These are phyloP conservation scores for Nerophis lumbriciformis DNA, from an alignment of 2,113 vertebrate species.

Conservation along the genomic window DNA sequence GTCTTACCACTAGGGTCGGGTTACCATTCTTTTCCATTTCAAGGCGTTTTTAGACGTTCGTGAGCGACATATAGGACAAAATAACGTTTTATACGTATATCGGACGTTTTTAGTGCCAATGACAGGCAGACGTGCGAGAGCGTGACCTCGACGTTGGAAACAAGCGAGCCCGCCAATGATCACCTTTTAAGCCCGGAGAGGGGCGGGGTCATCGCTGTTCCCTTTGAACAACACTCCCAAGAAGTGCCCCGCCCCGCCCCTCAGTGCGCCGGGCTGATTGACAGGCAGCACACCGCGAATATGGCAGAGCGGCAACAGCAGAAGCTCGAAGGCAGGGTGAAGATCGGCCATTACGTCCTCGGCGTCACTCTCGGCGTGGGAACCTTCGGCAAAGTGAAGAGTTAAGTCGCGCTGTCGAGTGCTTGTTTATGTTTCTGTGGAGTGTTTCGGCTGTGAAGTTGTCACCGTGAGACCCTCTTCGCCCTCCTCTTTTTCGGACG, in stretches of 20 bases:
- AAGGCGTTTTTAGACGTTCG: no score
- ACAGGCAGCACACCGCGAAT: slow-evolving; percentile 65
- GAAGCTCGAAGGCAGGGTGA: slow-evolving; percentile 93
- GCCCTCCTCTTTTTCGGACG: background rate
- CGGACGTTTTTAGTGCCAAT: no score
- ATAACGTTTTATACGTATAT: no score
- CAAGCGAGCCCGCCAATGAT: background rate
- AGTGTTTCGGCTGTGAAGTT: slow-evolving; percentile 17
- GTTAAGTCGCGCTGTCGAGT: slow-evolving; percentile 77
- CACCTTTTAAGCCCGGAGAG: slow-evolving; percentile 3
- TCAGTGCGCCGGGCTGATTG: slow-evolving; percentile 25
- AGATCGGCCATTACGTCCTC: slow-evolving; percentile 93
- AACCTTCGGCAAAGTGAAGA: slow-evolving; percentile 98
- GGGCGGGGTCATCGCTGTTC: slow-evolving; percentile 1
- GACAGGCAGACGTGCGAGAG: no score
- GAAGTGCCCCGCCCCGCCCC: slow-evolving; percentile 44
- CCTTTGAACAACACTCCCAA: background rate
- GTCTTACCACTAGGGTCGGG: no score
- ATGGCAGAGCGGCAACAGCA: slow-evolving; percentile 91
- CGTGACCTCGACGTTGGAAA: background rate
- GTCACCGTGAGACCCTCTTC: slow-evolving; percentile 15
- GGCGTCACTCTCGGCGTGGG: slow-evolving; percentile 96
- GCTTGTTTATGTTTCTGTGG: slow-evolving; percentile 11
- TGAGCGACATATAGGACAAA: no score
- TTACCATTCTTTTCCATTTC: no score